phyloP scores from a whole-genome alignment of 2,113 vertebrate species.

The Hippocampus mohnikei region DNA sequence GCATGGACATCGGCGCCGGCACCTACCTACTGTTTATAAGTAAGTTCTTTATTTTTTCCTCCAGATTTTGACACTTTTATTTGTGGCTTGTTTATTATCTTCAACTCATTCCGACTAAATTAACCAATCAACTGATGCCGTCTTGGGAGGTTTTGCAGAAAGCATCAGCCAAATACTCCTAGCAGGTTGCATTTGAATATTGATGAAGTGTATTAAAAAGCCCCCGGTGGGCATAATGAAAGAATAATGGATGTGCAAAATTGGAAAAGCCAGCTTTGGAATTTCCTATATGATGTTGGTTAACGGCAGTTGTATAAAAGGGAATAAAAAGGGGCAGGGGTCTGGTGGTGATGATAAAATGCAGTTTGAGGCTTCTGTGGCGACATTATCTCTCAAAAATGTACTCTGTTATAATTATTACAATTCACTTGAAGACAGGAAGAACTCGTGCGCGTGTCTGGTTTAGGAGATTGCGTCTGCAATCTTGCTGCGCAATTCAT shows the following conservation, averaged over 20 bases:
- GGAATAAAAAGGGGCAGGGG: not conserved
- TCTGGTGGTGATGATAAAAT: not conserved
- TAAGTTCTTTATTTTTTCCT: slow-evolving; percentile 54
- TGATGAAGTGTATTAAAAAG: not conserved
- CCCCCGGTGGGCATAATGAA: not conserved
- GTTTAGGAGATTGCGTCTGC: no score
- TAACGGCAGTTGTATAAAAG: not conserved
- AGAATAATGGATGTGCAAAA: not conserved
- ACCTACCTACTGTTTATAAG: slow-evolving; percentile 76
- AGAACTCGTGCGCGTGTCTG: no score
- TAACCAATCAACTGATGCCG: not conserved
- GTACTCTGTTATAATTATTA: not conserved
- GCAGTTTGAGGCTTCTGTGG: not conserved
- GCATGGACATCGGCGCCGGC: slow-evolving; percentile 77
- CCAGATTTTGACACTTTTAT: not conserved
- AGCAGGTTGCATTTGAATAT: not conserved
- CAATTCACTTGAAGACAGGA: not conserved
- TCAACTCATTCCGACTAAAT: not conserved
- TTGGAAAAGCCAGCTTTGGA: not conserved
- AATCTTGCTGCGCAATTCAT: no score
- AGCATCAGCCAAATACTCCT: not conserved
- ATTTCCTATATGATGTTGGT: not conserved
- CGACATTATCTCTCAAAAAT: not conserved
- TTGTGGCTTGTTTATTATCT: not conserved
- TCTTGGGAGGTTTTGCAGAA: not conserved